Conservation (phyloP, 92 coral and sea anemone species). For the Meandrina meandrites region DNA sequence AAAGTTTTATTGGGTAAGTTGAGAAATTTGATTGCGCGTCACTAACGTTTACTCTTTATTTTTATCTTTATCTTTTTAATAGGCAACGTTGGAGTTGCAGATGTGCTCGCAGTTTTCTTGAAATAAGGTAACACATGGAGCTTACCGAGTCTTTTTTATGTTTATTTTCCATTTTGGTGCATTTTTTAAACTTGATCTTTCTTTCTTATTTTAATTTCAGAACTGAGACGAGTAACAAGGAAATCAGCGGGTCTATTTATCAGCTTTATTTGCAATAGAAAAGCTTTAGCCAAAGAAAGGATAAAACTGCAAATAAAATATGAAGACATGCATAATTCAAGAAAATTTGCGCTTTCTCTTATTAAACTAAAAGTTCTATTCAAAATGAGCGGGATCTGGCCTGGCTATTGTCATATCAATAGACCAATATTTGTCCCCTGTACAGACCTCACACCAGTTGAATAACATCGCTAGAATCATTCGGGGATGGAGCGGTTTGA, state of each 20-base stretch:
- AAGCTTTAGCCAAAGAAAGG: no score
- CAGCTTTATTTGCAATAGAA: background rate
- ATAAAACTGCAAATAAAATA: background rate
- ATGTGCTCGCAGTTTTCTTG: constrained; percentile 25
- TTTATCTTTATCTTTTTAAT: background rate
- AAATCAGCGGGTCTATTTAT: background rate
- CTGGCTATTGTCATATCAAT: no score
- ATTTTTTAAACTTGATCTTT: background rate
- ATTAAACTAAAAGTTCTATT: no score
- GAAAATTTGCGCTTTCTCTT: background rate
- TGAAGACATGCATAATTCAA: background rate
- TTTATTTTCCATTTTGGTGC: background rate
- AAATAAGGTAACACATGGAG: constrained; percentile 3
- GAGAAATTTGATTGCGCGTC: no score
- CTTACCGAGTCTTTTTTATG: background rate
- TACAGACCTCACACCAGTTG: no score
- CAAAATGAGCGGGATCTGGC: no score
- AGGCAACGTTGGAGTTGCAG: constrained; percentile 12
- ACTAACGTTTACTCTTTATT: background rate
- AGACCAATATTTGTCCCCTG: no score
- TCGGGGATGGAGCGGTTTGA: no score
- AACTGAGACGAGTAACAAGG: background rate
- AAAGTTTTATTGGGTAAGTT: background rate
- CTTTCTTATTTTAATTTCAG: background rate
- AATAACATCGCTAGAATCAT: no score